Evolutionary conservation across 2,797 vertebrate genomes (phyloP), one percentile per base, ranked within the genome.

Genomic region (Alectoris magna): DNA sequence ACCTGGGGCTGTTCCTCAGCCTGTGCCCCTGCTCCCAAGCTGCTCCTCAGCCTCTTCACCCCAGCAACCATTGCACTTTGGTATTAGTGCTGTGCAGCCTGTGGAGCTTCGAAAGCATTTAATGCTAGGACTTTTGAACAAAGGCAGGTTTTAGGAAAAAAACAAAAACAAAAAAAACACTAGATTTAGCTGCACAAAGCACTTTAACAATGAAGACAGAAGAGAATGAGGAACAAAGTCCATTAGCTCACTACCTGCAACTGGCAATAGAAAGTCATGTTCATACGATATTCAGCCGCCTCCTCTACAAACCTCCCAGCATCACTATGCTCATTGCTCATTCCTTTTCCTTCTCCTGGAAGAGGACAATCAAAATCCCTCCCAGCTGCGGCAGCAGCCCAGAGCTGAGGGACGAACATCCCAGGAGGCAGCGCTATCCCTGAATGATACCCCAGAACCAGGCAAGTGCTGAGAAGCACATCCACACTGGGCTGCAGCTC

Each of bases 401-500:
- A 0, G 0, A 76, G 64, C 36, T 1, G 23, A 43, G 51, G 64
- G 19, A 34, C 14, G 15, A 0, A 0, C 56, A 48, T 13, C 31
- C 63, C 87, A 36, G 26, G 22, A 31, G 22, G 55, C 84, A 24
- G 29, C 1, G 1, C 48, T 75, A 67, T 26, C 67, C 3, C 67
- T 10, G 55, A 1, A 0, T 41, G 82, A 71, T 39, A 67, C 12
- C 56, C 48, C 4, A 2, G 60, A 48, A 36, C 53, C 26, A 82
- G 16, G 34, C 64, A 82, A 92, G 68, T 41, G 85, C 49, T 0
- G 4, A 51, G 83, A 24, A 92, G 85, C 91, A 95, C 80, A n/a
- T 95, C 87, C 74, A 9, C 29, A 58, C 0, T 11, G 3, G 34
- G 68, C 85, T 63, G 60, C 89, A 63, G 83, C 77, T 91, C 85